Percentiles rank a stretch among this genome's conserved stretches.
These are phyloP conservation scores for Alligator mississippiensis DNA, from an alignment of 2,113 vertebrate species.

Conservation along the genomic window DNA sequence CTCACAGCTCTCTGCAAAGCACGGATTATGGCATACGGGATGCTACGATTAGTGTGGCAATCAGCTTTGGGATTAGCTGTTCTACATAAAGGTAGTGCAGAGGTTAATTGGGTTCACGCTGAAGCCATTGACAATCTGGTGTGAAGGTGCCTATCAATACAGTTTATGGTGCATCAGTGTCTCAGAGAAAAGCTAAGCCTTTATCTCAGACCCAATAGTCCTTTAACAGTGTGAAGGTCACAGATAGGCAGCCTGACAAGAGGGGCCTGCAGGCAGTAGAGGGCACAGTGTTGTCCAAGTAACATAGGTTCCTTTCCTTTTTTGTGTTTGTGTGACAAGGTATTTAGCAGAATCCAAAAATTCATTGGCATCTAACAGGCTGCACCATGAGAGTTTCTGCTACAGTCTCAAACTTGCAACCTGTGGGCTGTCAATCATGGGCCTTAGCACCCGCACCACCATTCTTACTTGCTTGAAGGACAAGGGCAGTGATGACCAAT, in stretches of 20 bases:
- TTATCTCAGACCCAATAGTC: not conserved
- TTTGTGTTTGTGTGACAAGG: too few relatives aligned
- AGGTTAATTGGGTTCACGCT: rapidly evolving
- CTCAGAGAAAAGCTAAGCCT: not conserved
- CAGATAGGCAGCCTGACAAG: not conserved
- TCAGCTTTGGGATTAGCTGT: constrained; percentile 40
- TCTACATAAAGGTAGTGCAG: not conserved
- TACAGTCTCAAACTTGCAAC: too few relatives aligned
- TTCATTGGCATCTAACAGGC: too few relatives aligned
- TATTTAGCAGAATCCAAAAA: too few relatives aligned
- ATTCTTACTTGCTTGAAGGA: too few relatives aligned
- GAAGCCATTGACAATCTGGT: not conserved
- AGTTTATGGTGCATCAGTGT: not conserved
- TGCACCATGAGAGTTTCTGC: too few relatives aligned
- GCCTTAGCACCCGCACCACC: too few relatives aligned
- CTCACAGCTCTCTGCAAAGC: not conserved
- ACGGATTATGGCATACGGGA: constrained; percentile 23
- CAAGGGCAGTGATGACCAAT: too few relatives aligned
- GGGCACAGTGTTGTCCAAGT: not conserved
- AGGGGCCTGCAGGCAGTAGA: too few relatives aligned
- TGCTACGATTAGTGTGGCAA: not conserved
- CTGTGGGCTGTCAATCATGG: too few relatives aligned
- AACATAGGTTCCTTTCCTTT: too few relatives aligned
- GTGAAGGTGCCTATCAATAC: too few relatives aligned
- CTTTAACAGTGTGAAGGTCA: not conserved